Conservation (phyloP, 2,113 vertebrate genomes). For the Cnemophilus loriae region DNA sequence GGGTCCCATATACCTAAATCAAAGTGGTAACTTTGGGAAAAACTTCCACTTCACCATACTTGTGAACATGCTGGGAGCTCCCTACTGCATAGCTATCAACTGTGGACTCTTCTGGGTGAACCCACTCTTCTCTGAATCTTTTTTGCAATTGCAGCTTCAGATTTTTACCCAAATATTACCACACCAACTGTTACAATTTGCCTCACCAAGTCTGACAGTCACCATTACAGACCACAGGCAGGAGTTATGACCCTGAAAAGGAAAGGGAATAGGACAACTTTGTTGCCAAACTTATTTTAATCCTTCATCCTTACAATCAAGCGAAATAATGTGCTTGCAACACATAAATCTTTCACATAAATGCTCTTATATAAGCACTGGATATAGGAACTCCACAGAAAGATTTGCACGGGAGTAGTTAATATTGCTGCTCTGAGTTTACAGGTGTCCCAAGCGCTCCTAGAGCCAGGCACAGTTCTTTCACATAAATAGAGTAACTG, state of each 20-base stretch:
- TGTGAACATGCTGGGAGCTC: background rate
- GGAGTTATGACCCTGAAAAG: background rate
- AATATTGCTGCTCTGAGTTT: background rate
- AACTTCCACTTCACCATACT: background rate
- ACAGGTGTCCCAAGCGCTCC: background rate
- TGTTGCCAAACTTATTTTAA: background rate
- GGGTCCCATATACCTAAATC: no score
- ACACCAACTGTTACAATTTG: background rate
- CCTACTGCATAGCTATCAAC: background rate
- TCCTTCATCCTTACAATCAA: background rate
- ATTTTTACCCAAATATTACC: background rate
- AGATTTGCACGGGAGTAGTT: background rate
- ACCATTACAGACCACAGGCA: background rate
- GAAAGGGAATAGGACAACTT: background rate
- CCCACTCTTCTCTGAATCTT: background rate
- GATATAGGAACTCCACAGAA: background rate
- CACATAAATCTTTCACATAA: background rate
- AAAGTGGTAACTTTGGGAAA: background rate
- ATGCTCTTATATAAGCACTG: background rate
- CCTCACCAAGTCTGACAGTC: background rate
- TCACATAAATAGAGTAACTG: background rate
- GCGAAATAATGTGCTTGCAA: background rate
- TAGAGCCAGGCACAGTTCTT: background rate
- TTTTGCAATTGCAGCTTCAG: background rate
- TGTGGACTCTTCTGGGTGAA: background rate